These are phyloP conservation scores for Ormyrus thymus DNA, from an alignment of 2,888 invertebrate species.

Conservation along the genomic window DNA sequence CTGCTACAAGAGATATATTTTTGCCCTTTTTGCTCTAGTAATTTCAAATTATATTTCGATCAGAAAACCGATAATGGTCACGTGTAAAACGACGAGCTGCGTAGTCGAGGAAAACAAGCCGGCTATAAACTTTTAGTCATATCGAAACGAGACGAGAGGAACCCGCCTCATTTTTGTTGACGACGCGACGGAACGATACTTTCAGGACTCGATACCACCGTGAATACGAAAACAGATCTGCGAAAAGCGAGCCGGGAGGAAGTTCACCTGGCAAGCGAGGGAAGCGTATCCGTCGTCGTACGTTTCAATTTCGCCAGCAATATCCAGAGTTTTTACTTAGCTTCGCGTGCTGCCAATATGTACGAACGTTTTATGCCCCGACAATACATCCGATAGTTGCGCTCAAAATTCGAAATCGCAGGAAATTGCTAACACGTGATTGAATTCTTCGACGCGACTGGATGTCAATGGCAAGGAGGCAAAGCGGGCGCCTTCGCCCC, in stretches of 20 bases:
- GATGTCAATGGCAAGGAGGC: background rate
- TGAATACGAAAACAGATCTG: background rate
- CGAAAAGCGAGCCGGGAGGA: too few species aligned
- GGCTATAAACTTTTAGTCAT: constrained; percentile 9
- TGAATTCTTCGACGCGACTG: constrained; percentile 12
- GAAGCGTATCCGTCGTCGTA: too few species aligned
- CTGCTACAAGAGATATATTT: constrained; percentile 19
- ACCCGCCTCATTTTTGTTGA: too few species aligned
- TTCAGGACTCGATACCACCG: too few species aligned
- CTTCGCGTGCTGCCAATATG: background rate
- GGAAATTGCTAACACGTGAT: background rate
- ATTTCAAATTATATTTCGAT: constrained; percentile 41
- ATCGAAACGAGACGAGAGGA: too few species aligned
- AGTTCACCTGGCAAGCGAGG: too few species aligned
- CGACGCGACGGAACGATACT: too few species aligned
- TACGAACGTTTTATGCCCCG: background rate
- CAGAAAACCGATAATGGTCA: constrained; percentile 23
- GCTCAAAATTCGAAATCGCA: background rate
- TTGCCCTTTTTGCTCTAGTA: constrained; percentile 36
- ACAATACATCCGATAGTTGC: background rate
- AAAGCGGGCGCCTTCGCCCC: background rate
- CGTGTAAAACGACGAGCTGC: background rate
- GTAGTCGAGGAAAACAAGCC: background rate
- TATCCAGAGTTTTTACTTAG: constrained; percentile 7
- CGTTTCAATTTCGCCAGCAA: constrained; percentile 11